Base-by-base conservation (phyloP, 2,888 invertebrate genomes). In the Pachliopta kotzebuea region DNA sequence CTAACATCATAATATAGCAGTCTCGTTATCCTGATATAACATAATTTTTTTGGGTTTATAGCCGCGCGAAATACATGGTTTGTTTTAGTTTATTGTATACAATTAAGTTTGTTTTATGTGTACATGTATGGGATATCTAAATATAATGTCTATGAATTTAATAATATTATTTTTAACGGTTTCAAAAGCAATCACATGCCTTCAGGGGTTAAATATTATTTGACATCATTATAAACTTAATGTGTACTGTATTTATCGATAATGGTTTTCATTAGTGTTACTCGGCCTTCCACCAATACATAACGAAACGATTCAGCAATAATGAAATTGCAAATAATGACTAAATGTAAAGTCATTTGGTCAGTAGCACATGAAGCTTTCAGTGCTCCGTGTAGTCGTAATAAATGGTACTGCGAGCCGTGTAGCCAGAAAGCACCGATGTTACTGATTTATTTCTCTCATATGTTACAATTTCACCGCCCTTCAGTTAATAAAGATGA, bases 341-440 rank as follows among this genome's bases (percentile, higher is more conserved):
- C 70, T 73, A 69, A 71, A 74, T 74, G 73, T 79, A 76, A 81
- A 72, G 75, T 77, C 85, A 85, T 85, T 86, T 85, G 83, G 77
- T 75, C 71, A 70, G 69, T 60, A 71, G 74, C 71, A 74, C 71
- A 70, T 72, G 71, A 70, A 72, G 74, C 77, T 77, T 76, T 77
- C 72, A 74, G 72, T 69, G 70, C 71, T 74, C 75, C 76, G 73
- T 76, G 79, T 75, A 75, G 75, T 74, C 73, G 71, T 72, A 71
- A 71, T 72, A 66, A 68, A 67, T 68, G 66, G 64, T 42, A 56
- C 37, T 21, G 26, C 52, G 54, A 63, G 49, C 60, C 17, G 59
- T 24, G 37, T 17, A 56, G 52, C 56, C 29, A 55, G 49, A 52
- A 29, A 26, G 14, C 45, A 20, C 54, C 21, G 20, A 52, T 60